Evolutionary conservation across 2,113 vertebrate genomes (phyloP).

Genomic region (Erpornis zantholeuca): DNA sequence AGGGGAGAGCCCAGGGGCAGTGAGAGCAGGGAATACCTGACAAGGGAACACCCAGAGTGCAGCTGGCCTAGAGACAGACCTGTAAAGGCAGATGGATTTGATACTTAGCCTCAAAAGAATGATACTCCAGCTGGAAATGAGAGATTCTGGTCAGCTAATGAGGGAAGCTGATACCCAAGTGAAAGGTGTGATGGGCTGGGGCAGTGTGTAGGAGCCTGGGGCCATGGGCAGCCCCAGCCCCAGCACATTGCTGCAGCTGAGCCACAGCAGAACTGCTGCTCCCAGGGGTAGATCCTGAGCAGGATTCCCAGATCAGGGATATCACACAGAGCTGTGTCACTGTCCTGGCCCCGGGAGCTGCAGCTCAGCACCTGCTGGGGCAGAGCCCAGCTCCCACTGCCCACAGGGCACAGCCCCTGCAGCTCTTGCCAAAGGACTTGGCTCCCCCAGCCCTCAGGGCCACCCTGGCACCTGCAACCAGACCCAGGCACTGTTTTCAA

Average conservation of each 20-base stretch:
- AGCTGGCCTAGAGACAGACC: not conserved
- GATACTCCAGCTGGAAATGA: not conserved
- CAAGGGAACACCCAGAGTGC: not conserved
- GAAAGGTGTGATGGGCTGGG: not conserved
- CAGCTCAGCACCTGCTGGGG: not conserved
- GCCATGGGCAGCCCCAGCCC: not conserved
- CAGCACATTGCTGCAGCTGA: not conserved
- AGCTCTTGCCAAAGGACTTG: not conserved
- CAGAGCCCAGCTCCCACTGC: not conserved
- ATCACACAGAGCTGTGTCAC: not conserved
- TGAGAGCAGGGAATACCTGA: fast-evolving
- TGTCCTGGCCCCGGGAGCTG: fast-evolving
- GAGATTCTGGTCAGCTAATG: not conserved
- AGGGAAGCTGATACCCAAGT: not conserved
- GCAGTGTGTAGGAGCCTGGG: not conserved
- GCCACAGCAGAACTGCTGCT: not conserved
- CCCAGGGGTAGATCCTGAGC: not conserved
- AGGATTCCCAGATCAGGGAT: not conserved
- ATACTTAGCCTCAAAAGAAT: not conserved
- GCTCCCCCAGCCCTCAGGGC: not conserved
- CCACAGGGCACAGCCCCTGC: not conserved
- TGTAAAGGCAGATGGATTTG: not conserved
- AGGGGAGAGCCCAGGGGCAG: not conserved
- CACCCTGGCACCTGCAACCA: not conserved
- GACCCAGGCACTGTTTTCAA: fast-evolving